phyloP scores from a whole-genome alignment of 1,140 invertebrate genomes.

The Calephelis nemesis region DNA sequence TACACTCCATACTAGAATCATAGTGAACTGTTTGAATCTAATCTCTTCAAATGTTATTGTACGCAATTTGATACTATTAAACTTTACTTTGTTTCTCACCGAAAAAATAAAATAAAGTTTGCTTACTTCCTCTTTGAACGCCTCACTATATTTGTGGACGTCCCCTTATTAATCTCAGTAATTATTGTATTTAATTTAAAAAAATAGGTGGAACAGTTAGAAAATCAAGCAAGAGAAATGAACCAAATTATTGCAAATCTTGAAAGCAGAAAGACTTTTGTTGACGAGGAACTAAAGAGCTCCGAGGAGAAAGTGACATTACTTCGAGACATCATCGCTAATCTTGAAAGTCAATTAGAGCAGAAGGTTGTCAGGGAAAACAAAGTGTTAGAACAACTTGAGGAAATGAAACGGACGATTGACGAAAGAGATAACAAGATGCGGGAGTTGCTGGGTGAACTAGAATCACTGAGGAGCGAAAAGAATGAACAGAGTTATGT shows the following conservation, averaged over 20 bases:
- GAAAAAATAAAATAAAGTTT: too few species aligned
- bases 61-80: too few species aligned
- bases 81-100: too few species aligned
- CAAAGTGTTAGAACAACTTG: slow-evolving; percentile 50
- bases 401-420: slow-evolving; percentile 59
- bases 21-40: too few species aligned
- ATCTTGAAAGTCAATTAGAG: slow-evolving; percentile 86
- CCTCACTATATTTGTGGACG: too few species aligned
- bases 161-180: too few species aligned
- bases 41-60: too few species aligned
- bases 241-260: slow-evolving; percentile 81
- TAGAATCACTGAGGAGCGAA: slow-evolving; percentile 63
- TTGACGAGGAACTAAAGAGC: slow-evolving; percentile 84
- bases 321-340: slow-evolving; percentile 86
- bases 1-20: too few species aligned
- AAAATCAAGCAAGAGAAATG: slow-evolving; percentile 84
- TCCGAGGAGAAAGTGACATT: slow-evolving; percentile 86
- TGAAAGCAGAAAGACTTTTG: slow-evolving; percentile 79
- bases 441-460: slow-evolving; percentile 54
- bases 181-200: neutral
- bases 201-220: slow-evolving; percentile 83
- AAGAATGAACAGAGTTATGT: slow-evolving; percentile 45
- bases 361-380: slow-evolving; percentile 75
- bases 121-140: too few species aligned
- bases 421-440: slow-evolving; percentile 72